These are phyloP conservation scores for Polia nebulosa DNA, from an alignment of 2,888 invertebrate species.

Conservation along the genomic window DNA sequence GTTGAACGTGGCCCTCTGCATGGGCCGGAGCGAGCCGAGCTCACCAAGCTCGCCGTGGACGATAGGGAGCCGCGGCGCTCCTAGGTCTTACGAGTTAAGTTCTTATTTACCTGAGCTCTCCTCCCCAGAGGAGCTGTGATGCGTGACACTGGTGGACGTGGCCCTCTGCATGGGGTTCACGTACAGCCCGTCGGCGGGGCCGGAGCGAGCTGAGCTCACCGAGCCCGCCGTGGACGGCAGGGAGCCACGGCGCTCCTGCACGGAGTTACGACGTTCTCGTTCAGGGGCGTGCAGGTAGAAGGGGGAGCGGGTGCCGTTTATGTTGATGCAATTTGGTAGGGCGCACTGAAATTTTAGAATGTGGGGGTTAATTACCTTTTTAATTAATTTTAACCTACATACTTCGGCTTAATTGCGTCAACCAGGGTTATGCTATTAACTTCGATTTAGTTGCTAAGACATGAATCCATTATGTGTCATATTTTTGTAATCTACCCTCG, in stretches of 20 bases:
- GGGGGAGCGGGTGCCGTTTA: constrained; percentile 89
- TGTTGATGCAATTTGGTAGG: constrained; percentile 89
- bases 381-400: no score
- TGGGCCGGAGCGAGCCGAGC: constrained; percentile 90
- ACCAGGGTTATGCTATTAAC: no score
- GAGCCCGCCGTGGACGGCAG: constrained; percentile 85
- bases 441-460: no score
- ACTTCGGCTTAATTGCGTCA: no score
- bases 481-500: no score
- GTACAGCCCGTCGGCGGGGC: constrained; percentile 95
- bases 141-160: constrained; percentile 76
- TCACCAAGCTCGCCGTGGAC: constrained; percentile 83
- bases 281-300: constrained; percentile 95
- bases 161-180: constrained; percentile 95
- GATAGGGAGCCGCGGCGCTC: constrained; percentile 82
- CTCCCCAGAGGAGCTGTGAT: constrained; percentile 86
- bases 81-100: constrained; percentile 38
- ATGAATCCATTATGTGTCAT: no score
- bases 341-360: constrained; percentile 87
- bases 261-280: constrained; percentile 78
- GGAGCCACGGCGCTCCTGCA: constrained; percentile 82
- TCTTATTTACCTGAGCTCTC: constrained; percentile 83
- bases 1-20: constrained; percentile 89
- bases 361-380: no score
- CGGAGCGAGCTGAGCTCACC: constrained; percentile 81